Conservation (phyloP, 2,888 invertebrate species). For the Drosophila colorata region DNA sequence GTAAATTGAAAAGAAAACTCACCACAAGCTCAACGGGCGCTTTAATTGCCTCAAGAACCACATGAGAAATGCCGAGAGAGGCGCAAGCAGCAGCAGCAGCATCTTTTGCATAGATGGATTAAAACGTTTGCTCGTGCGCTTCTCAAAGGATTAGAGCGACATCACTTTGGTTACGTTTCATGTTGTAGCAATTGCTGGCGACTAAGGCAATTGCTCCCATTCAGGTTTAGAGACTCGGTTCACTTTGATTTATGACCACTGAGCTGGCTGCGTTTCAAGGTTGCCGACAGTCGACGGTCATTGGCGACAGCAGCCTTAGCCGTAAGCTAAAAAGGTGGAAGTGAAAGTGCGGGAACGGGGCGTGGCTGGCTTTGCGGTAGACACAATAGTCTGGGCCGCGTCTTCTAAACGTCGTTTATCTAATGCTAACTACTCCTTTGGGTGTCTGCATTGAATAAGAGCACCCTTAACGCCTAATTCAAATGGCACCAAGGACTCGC, state of each 20-base stretch:
- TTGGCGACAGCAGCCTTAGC: conserved; percentile 28
- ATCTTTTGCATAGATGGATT: conserved; percentile 7
- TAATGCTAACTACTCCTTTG: conserved; percentile 76
- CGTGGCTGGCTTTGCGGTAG: conserved; percentile 12
- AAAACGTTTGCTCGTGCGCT: conserved; percentile 10
- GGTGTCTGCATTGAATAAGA: conserved; percentile 70
- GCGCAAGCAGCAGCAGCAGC: background rate
- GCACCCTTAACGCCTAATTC: conserved; percentile 44
- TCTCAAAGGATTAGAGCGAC: conserved; percentile 26
- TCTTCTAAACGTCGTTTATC: conserved; percentile 71
- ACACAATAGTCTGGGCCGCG: conserved; percentile 46
- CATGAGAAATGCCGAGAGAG: background rate
- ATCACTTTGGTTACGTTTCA: conserved; percentile 8
- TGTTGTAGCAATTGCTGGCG: conserved; percentile 4
- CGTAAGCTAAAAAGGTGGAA: background rate
- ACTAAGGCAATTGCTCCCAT: conserved; percentile 5
- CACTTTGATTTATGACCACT: conserved; percentile 61
- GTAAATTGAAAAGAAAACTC: conserved; percentile 57
- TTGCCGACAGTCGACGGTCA: conserved; percentile 44
- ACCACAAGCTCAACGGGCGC: conserved; percentile 8
- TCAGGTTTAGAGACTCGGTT: conserved; percentile 16
- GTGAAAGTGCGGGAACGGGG: background rate
- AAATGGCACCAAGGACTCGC: conserved; percentile 28
- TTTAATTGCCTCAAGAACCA: conserved; percentile 7
- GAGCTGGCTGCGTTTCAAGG: conserved; percentile 43